Percentiles rank a stretch among this genome's conserved stretches.
Evolutionary conservation across 2,113 vertebrate genomes (phyloP).

Genomic region (Illadopsis cleaveri): DNA sequence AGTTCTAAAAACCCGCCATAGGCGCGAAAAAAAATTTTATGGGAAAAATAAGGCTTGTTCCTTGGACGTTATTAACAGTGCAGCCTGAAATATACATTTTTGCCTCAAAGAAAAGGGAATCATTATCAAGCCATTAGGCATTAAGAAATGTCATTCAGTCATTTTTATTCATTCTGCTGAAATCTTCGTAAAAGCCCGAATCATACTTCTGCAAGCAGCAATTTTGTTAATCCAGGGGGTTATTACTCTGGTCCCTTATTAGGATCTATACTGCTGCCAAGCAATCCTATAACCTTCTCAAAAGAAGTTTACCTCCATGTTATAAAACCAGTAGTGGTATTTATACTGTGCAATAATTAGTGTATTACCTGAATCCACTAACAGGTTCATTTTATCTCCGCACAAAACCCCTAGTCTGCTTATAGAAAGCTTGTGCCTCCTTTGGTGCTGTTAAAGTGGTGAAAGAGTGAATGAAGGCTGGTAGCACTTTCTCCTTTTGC

Average conservation of each 20-base stretch:
- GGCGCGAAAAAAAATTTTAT: neutral
- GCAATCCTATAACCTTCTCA: conserved; percentile 86
- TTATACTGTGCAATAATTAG: conserved; percentile 89
- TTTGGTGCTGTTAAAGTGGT: conserved; percentile 83
- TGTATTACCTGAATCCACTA: conserved; percentile 87
- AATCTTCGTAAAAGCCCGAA: conserved; percentile 82
- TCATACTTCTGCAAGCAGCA: conserved; percentile 83
- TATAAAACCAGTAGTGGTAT: conserved; percentile 86
- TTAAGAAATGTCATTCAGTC: conserved; percentile 84
- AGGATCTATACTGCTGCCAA: conserved; percentile 84
- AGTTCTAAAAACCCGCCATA: conserved; percentile 3
- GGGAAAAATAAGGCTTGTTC: conserved; percentile 66
- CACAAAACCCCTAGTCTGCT: conserved; percentile 87
- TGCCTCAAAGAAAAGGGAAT: conserved; percentile 74
- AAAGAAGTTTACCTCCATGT: conserved; percentile 87
- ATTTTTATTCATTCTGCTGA: conserved; percentile 81
- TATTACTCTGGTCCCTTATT: conserved; percentile 83
- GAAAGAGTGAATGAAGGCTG: conserved; percentile 94
- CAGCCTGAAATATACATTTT: conserved; percentile 71
- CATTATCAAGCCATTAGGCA: conserved; percentile 77
- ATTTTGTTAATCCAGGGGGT: conserved; percentile 83
- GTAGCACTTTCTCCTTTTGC: conserved; percentile 91
- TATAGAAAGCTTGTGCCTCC: conserved; percentile 91
- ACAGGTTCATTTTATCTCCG: conserved; percentile 85
- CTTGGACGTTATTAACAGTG: conserved; percentile 70